These are phyloP conservation scores for Coptotermes formosanus DNA, from an alignment of 1,140 invertebrate genomes.

Conservation along the genomic window DNA sequence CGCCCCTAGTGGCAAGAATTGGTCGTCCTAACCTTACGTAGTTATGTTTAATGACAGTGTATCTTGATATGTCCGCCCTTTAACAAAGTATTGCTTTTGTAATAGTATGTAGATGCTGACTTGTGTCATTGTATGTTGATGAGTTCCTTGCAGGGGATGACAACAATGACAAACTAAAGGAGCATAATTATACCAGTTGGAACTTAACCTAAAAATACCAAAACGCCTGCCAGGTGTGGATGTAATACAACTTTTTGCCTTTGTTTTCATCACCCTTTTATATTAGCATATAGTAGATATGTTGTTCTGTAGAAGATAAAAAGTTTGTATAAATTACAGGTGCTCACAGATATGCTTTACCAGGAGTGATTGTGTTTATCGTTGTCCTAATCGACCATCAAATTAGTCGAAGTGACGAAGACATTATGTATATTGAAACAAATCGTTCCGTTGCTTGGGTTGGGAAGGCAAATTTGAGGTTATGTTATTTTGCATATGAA, in stretches of 20 bases:
- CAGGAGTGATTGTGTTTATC: background rate
- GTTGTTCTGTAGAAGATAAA: background rate
- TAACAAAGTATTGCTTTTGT: background rate
- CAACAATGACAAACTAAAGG: conserved; percentile 16
- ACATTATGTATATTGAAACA: background rate
- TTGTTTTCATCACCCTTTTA: background rate
- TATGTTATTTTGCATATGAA: too few species aligned
- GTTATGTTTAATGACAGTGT: background rate
- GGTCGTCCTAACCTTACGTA: background rate
- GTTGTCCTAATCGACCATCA: background rate
- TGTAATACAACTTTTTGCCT: background rate
- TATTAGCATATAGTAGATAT: conserved; percentile 7
- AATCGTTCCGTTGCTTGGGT: too few species aligned
- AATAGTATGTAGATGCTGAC: background rate
- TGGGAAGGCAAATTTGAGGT: too few species aligned
- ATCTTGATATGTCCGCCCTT: background rate
- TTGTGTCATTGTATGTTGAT: background rate
- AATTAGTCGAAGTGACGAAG: background rate
- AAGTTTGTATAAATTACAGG: background rate
- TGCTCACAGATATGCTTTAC: background rate
- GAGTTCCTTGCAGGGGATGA: background rate
- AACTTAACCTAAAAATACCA: conserved; percentile 14
- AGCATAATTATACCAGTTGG: background rate
- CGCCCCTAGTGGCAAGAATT: conserved; percentile 6
- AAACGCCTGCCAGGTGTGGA: conserved; percentile 16